Evolutionary conservation across 2,113 vertebrate species (phyloP).

Genomic region (Oreochromis niloticus): DNA sequence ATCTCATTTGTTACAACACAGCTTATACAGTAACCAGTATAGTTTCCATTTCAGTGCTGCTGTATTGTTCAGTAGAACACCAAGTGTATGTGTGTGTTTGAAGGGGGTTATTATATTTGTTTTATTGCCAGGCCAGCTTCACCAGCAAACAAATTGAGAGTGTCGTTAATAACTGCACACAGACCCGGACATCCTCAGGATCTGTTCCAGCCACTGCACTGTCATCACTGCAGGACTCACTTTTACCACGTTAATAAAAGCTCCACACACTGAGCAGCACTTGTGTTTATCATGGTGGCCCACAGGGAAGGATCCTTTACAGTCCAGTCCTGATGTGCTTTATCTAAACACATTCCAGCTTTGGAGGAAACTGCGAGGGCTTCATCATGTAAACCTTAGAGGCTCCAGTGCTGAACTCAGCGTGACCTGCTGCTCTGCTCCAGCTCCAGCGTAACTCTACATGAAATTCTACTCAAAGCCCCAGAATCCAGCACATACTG

Average conservation of each 20-base stretch:
- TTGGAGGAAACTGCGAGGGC: not conserved
- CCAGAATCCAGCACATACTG: not conserved
- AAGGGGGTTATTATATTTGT: not conserved
- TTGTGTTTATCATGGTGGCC: slow-evolving; percentile 34
- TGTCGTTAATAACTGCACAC: slow-evolving; percentile 7
- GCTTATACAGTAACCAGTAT: not conserved
- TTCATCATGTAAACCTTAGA: not conserved
- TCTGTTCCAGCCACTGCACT: not conserved
- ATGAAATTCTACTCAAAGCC: not conserved
- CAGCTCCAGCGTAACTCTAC: not conserved
- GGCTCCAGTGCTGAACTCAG: not conserved
- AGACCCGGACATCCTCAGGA: not conserved
- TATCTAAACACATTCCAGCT: slow-evolving; percentile 45
- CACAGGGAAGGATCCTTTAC: not conserved
- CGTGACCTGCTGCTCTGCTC: not conserved
- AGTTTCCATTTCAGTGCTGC: not conserved
- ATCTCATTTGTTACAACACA: not conserved
- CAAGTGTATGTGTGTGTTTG: not conserved
- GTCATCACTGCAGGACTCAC: slow-evolving; percentile 35
- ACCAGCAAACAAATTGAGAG: not conserved
- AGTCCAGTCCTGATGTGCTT: not conserved
- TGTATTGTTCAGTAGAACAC: not conserved
- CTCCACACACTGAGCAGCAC: slow-evolving; percentile 17
- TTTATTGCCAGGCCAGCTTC: not conserved
- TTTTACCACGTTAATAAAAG: slow-evolving; percentile 46